Conservation (phyloP, 1,140 invertebrate species). For the Nomia melanderi region DNA sequence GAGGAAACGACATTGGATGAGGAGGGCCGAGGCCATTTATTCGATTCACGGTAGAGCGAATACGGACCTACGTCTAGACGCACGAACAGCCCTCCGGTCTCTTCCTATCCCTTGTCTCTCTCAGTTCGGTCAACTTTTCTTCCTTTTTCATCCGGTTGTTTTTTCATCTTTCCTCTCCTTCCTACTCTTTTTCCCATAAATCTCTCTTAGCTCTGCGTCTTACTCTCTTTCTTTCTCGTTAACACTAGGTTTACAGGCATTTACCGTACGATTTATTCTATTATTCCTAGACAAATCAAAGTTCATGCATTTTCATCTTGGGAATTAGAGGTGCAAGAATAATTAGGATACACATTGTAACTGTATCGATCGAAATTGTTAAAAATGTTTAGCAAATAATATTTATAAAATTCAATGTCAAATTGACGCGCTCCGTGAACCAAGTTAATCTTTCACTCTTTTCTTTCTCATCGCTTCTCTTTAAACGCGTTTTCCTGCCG, state of each 20-base stretch:
- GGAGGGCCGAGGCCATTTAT: constrained; percentile 59
- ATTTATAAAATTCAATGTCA: no score
- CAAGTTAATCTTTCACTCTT: no score
- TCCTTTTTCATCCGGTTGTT: neutral
- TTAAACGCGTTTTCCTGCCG: neutral
- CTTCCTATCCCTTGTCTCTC: constrained; percentile 11
- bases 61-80: constrained; percentile 64
- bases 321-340: no score
- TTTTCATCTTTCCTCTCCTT: neutral
- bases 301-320: no score
- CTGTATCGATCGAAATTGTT: no score
- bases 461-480: neutral
- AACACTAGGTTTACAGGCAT: no score
- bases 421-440: no score
- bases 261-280: no score
- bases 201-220: no score
- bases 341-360: no score
- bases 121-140: constrained; percentile 9
- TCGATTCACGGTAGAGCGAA: constrained; percentile 67
- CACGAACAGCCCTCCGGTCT: constrained; percentile 52
- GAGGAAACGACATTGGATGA: constrained; percentile 51
- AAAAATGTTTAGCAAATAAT: no score
- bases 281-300: no score
- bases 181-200: neutral
- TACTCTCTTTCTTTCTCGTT: neutral